These are phyloP conservation scores for Nemopilema nomurai DNA, from an alignment of 30 jellyfish, hydroid and myxozoan genomes.

Conservation along the genomic window DNA sequence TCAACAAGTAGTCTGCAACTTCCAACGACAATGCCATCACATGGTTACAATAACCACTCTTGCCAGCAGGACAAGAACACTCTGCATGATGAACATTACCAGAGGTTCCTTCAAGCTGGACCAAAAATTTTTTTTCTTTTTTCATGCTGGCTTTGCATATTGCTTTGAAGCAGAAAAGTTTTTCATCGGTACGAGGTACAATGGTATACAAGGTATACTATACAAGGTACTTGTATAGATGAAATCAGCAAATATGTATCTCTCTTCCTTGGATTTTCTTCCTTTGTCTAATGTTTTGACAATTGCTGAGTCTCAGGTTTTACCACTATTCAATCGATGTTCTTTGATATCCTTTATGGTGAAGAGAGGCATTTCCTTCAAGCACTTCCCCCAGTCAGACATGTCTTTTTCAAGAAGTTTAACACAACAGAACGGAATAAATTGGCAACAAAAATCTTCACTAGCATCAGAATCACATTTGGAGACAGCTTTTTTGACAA, in stretches of 20 bases:
- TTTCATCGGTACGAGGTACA: background rate
- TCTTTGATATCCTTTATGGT: background rate
- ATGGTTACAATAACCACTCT: slow-evolving; percentile 6
- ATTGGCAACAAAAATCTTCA: background rate
- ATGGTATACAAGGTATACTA: too few species aligned
- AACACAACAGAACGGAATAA: background rate
- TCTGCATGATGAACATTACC: background rate
- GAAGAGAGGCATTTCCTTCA: background rate
- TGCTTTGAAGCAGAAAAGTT: background rate
- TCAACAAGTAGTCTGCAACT: slow-evolving; percentile 2
- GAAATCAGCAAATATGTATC: background rate
- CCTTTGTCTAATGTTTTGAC: background rate
- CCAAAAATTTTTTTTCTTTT: background rate
- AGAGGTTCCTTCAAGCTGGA: background rate
- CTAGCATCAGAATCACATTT: background rate
- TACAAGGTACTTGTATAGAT: background rate
- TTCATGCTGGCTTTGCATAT: slow-evolving; percentile 3
- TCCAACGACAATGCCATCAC: slow-evolving; percentile 3
- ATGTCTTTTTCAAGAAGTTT: background rate
- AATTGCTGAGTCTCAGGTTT: background rate
- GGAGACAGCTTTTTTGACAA: background rate
- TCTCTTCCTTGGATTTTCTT: background rate
- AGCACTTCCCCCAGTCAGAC: background rate
- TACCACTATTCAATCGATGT: background rate
- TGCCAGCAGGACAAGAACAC: slow-evolving; percentile 7